Evolutionary conservation across 2,113 vertebrate genomes (phyloP), one percentile per base, ranked within the genome.

Genomic region (Gallinago jamesoni): DNA sequence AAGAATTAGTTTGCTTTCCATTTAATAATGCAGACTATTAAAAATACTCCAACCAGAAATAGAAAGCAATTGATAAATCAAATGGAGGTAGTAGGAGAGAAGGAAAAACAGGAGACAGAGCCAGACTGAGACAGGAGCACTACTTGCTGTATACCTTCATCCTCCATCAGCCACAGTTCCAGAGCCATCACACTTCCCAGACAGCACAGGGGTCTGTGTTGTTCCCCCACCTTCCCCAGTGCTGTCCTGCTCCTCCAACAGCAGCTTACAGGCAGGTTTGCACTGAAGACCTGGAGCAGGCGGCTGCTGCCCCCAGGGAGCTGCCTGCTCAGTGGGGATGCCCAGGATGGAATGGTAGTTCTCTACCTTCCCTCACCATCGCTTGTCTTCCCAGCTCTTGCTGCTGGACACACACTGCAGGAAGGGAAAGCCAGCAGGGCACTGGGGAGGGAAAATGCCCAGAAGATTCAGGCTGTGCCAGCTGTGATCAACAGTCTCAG

Each of bases 1-100:
- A 68, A 90, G 57, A 64, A 97, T 87, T 91, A 52, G 28, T 78
- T 93, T 93, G 56, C 86, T 89, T 87, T 82, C 63, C 60, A 87
- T 64, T 78, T 96, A 57, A 84, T 14, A 73, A 72, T 41, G 52
- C 53, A 69, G 66, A 66, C 60, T 45, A 88, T 69, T 77, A 89
- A 87, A 82, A 72, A 47, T n/a, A 68, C 43, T 50, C 43, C 48
- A 85, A 9, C 23, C 57, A 86, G 77, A 63, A 83, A 94, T 6
- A 24, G 73, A 53, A 93, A 91, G 67, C 20, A 73, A 93, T 75
- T 43, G 45, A 67, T 60, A 83, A 91, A 92, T 69, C 59, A 64
- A 50, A 45, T 2, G 7, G 50, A 3, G 3, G 52, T 20, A 82
- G 57, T 3, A 88, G 57, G 55, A 63, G 83, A 87, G 79, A 86